These are phyloP conservation scores for Garrulus glandarius DNA, from an alignment of 2,797 vertebrate species.

Conservation along the genomic window DNA sequence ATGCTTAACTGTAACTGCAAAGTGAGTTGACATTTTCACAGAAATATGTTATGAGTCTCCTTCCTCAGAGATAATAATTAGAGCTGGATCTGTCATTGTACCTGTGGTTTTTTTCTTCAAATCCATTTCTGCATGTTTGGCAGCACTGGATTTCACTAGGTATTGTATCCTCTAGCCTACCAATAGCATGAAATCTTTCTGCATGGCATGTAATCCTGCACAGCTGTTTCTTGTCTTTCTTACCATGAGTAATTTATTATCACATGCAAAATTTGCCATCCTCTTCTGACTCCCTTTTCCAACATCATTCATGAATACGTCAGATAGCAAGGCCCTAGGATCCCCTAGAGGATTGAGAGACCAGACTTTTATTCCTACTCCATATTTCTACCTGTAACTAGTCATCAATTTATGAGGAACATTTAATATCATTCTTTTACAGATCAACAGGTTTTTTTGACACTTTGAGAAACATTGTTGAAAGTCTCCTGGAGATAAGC, in stretches of 20 bases:
- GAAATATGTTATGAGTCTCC: not conserved
- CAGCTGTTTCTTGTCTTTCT: not conserved
- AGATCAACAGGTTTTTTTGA: accelerated
- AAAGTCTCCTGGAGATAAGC: not conserved
- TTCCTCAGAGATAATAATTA: not conserved
- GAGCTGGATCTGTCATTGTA: not conserved
- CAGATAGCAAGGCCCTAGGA: not conserved
- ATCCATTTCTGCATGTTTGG: not conserved
- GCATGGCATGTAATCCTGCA: not conserved
- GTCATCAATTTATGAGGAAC: not conserved
- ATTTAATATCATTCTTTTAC: not conserved
- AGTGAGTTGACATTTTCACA: not conserved
- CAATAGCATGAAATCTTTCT: not conserved
- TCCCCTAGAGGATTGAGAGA: not conserved
- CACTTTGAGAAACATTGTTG: not conserved
- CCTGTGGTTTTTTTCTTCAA: not conserved
- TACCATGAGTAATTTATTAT: not conserved
- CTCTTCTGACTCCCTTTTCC: not conserved
- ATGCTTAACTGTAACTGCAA: not conserved
- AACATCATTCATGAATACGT: not conserved
- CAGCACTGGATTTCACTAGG: not conserved
- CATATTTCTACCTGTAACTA: not conserved
- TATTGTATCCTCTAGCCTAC: not conserved
- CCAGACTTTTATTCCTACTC: not conserved
- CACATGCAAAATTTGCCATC: not conserved